Evolutionary conservation across 2,888 invertebrate genomes (phyloP).

Genomic region (Palloptera scutellata): DNA sequence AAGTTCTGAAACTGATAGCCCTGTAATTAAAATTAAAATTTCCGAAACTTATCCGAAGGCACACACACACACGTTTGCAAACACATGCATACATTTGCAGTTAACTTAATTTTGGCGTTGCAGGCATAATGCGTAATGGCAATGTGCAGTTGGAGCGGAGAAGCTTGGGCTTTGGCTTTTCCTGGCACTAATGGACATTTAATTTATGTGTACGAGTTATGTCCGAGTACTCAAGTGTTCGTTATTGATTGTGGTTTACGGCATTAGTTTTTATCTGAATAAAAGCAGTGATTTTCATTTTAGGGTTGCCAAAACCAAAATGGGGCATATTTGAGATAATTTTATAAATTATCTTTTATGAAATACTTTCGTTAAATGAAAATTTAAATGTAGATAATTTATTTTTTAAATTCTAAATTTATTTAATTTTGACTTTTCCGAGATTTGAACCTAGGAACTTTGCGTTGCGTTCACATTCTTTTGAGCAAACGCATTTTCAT

Average conservation of each 20-base stretch:
- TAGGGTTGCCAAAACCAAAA: not conserved
- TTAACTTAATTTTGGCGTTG: constrained; percentile 49
- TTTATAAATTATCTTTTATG: no score
- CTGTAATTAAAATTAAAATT: constrained; percentile 38
- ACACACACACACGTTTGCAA: not conserved
- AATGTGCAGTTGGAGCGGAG: no score
- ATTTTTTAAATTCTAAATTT: no score
- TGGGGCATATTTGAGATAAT: no score
- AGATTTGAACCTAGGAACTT: no score
- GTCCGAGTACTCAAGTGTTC: constrained; percentile 23
- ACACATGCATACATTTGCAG: no score
- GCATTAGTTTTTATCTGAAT: constrained; percentile 17
- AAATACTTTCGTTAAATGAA: no score
- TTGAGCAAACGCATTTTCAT: no score
- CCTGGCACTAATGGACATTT: constrained; percentile 47
- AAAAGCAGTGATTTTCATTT: constrained; percentile 8
- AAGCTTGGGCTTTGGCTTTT: not conserved
- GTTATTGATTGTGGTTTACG: constrained; percentile 27
- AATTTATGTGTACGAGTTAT: no score
- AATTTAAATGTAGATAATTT: no score
- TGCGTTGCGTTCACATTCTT: no score
- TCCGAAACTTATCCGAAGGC: constrained; percentile 23
- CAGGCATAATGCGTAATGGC: constrained; percentile 17
- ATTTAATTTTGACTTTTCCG: no score
- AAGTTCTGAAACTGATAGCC: constrained; percentile 39